A percentile compares a stretch with the other conserved stretches of the same genome.
These are phyloP conservation scores for Eublepharis macularius DNA, from an alignment of 2,113 vertebrate species.

Conservation along the genomic window DNA sequence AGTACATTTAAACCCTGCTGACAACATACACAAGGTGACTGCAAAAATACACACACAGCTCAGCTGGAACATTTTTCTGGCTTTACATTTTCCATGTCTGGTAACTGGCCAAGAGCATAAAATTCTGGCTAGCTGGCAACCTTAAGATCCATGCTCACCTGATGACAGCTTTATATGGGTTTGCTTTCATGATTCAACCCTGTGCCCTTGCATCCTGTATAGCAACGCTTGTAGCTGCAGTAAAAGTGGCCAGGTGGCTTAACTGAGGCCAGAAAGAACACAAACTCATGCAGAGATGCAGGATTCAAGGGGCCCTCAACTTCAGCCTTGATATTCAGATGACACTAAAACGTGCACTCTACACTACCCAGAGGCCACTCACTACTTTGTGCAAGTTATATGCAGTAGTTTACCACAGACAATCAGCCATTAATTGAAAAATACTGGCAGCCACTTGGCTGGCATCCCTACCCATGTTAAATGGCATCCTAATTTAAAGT, in stretches of 20 bases:
- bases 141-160: background rate
- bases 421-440: background rate
- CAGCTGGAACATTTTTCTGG: background rate
- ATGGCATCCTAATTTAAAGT: background rate
- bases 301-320: background rate
- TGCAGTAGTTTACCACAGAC: too few relatives aligned
- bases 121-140: background rate
- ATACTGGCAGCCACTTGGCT: background rate
- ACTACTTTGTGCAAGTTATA: too few relatives aligned
- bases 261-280: background rate
- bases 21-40: too few relatives aligned
- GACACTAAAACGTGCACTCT: background rate
- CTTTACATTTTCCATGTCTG: background rate
- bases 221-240: background rate
- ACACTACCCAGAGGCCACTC: too few relatives aligned
- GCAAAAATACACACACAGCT: too few relatives aligned
- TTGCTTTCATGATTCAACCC: background rate
- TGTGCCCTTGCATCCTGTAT: background rate
- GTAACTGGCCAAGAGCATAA: too few relatives aligned
- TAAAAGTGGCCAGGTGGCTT: background rate
- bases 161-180: background rate
- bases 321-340: background rate
- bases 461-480: background rate
- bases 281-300: background rate
- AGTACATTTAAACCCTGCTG: too few relatives aligned